These are phyloP conservation scores for Benitochromis conjunctus DNA, from an alignment of 2,113 vertebrate species.

Conservation along the genomic window DNA sequence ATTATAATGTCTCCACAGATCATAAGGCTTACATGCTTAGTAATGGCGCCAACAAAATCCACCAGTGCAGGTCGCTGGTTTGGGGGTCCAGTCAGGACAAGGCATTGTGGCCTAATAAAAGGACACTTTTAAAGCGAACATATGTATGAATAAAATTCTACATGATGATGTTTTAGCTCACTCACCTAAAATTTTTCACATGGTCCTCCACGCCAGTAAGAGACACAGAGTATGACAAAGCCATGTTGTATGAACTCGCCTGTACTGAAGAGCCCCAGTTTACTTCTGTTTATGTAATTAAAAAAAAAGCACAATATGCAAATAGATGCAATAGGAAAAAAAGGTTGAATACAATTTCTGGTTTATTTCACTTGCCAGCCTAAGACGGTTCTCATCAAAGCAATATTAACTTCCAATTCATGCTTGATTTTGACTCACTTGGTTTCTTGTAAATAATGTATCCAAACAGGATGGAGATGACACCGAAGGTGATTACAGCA, in stretches of 20 bases:
- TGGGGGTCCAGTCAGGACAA: slow-evolving; percentile 75
- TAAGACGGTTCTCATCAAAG: background rate
- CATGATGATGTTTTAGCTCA: background rate
- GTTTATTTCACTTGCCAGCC: background rate
- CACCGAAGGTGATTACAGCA: slow-evolving; percentile 57
- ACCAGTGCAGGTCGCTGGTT: slow-evolving; percentile 71
- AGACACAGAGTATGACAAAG: slow-evolving; percentile 67
- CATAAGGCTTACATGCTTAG: slow-evolving; percentile 77
- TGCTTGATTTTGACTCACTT: slow-evolving; percentile 25
- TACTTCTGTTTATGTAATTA: slow-evolving; percentile 52
- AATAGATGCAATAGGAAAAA: background rate
- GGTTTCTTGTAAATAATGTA: slow-evolving; percentile 74
- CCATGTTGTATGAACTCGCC: slow-evolving; percentile 72
- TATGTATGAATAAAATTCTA: too few relatives aligned
- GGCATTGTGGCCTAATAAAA: slow-evolving; percentile 69
- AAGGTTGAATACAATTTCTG: background rate
- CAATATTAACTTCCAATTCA: background rate
- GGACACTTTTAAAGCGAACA: background rate
- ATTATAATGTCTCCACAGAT: slow-evolving; percentile 75
- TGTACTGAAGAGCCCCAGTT: slow-evolving; percentile 77
- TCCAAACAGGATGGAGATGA: slow-evolving; percentile 72
- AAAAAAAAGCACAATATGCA: background rate
- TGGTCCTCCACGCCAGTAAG: slow-evolving; percentile 71
- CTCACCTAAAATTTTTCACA: slow-evolving; percentile 77
- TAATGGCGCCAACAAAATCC: slow-evolving; percentile 75